Conservation (phyloP, 1,140 invertebrate species). For the Bradysia coprophila region DNA sequence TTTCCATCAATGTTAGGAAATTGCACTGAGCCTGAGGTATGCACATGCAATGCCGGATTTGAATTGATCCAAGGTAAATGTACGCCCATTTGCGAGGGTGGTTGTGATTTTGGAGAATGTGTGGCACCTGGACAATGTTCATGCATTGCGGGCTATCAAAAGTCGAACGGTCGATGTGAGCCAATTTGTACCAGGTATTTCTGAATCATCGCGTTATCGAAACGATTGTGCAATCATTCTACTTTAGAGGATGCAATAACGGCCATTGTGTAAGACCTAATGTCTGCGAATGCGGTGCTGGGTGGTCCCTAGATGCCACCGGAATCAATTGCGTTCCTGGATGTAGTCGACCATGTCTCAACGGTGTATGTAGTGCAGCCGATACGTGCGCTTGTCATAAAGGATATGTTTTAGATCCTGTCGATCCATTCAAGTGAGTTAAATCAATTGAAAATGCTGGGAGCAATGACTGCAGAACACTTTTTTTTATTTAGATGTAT, state of each 20-base stretch:
- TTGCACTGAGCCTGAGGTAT: conserved; percentile 35
- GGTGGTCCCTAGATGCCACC: conserved; percentile 18
- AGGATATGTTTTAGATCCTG: conserved; percentile 25
- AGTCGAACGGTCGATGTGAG: conserved; percentile 25
- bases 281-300: conserved; percentile 25
- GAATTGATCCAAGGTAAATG: conserved; percentile 19
- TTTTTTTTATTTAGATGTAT: conserved; percentile 21
- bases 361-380: conserved; percentile 28
- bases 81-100: conserved; percentile 22
- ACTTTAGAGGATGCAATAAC: conserved; percentile 25
- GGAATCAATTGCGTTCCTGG: conserved; percentile 22
- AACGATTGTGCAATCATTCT: conserved; percentile 5
- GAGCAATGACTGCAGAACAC: too few relatives aligned
- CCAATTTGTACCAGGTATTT: conserved; percentile 26
- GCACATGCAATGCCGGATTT: conserved; percentile 27
- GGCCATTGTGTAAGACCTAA: conserved; percentile 32
- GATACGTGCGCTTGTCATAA: conserved; percentile 29
- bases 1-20: conserved; percentile 22
- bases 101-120: conserved; percentile 29
- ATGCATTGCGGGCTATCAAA: conserved; percentile 26
- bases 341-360: conserved; percentile 28
- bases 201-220: background rate
- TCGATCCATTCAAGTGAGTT: conserved; percentile 21
- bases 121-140: conserved; percentile 30
- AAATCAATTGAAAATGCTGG: too few relatives aligned